Conservation (phyloP, 1,140 invertebrate species). For the Lanistes nyassanus region DNA sequence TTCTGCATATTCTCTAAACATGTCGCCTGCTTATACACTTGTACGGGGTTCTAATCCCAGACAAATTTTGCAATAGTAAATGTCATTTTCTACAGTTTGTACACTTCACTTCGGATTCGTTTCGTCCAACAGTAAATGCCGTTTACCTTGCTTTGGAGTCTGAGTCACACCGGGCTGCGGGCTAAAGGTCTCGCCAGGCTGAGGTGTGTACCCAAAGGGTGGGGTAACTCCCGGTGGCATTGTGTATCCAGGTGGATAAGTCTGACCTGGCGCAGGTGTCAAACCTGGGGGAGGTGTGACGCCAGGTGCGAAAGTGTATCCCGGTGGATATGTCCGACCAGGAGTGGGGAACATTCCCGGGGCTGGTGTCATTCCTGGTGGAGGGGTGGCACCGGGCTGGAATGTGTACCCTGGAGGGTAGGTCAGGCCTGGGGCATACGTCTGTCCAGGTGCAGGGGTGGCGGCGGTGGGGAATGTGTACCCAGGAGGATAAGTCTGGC, state of each 20-base stretch:
- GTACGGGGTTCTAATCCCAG: no score
- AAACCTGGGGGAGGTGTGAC: neutral
- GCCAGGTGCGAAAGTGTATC: neutral
- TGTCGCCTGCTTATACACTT: no score
- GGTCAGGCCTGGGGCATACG: neutral
- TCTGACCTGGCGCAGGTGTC: conserved; percentile 11
- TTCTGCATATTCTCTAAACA: no score
- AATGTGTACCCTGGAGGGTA: neutral
- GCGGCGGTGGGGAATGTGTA: no score
- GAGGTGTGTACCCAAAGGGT: neutral
- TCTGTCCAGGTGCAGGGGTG: neutral
- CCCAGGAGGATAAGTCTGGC: no score
- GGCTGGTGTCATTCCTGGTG: neutral
- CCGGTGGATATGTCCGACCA: neutral
- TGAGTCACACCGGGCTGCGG: no score
- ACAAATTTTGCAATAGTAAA: no score
- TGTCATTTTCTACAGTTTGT: no score
- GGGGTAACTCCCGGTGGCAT: neutral
- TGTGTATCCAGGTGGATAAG: conserved; percentile 9
- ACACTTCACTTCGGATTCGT: no score
- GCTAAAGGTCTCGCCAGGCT: neutral
- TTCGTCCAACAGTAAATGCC: no score
- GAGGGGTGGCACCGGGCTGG: neutral
- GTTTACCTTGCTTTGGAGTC: no score
- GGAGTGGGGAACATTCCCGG: conserved; percentile 6